Evolutionary conservation across 2,113 vertebrate genomes (phyloP).

Genomic region (Leucopternis melanops): DNA sequence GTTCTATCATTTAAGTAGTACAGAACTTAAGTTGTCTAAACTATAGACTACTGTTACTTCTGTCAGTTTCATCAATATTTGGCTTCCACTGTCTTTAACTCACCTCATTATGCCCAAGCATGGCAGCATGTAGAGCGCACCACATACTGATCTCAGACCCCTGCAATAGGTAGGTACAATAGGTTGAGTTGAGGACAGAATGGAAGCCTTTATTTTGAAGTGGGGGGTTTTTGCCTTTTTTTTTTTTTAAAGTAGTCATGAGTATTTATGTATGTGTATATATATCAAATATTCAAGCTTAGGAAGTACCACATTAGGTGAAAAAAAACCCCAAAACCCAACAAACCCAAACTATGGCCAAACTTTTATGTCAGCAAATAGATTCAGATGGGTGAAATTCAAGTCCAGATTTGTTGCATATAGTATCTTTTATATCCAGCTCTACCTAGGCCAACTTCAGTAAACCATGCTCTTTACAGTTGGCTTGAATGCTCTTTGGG

Average conservation of each 20-base stretch:
- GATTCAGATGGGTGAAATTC: neutral
- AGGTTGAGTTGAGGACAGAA: conserved; percentile 46
- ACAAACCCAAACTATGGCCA: neutral
- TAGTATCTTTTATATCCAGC: neutral
- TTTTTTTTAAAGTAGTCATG: neutral
- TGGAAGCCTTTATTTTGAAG: neutral
- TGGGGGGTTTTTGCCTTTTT: neutral
- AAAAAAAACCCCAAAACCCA: neutral
- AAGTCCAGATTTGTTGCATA: neutral
- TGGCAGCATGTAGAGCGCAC: neutral
- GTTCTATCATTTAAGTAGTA: neutral
- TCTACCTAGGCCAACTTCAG: neutral
- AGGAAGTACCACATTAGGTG: neutral
- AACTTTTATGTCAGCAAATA: neutral
- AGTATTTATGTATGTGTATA: neutral
- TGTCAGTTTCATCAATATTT: neutral
- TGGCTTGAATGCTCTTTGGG: neutral
- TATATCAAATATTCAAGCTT: neutral
- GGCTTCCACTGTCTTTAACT: conserved; percentile 39
- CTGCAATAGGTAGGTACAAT: conserved; percentile 14
- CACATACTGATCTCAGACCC: conserved; percentile 41
- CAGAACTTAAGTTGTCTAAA: neutral
- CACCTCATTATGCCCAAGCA: conserved; percentile 26
- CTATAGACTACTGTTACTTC: neutral
- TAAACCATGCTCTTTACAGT: neutral